Evolutionary conservation across 2,888 invertebrate species (phyloP), one percentile per base, ranked within the genome.

Genomic region (Oscheius sp.): DNA sequence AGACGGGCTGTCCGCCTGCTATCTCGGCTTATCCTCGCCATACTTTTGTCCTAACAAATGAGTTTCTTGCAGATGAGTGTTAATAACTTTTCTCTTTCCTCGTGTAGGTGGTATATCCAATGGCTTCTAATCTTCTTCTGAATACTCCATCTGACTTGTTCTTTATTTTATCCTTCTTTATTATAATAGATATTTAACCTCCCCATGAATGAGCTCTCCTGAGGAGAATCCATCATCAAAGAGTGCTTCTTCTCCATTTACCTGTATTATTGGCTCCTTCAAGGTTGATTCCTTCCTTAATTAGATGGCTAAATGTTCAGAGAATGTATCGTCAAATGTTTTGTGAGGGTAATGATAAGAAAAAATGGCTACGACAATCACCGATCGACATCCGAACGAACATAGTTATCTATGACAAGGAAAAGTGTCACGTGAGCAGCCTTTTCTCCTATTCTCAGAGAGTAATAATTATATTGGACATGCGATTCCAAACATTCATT

Each of bases 331-430:
- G 59, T 24, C 30, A 28, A 41, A 59, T 59, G 59, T 59, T 59
- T 30, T 28, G 41, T 8, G 59, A 59, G 12, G 26, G 44, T 26
- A 45, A 41, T n/a, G 59, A 45, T 8, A 59, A 44, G 33, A n/a
- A n/a, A n/a, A n/a, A n/a, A n/a, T n/a, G n/a, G n/a, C n/a, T n/a
- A n/a, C 17, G 62, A 47, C 65, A 65, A 36, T 65, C 65, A 5
- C 65, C 65, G 12, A 54, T 65, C 28, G 65, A 65, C 22, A 51
- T 65, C 17, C 26, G 44, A 8, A 65, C 65, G 20, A 33, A 54
- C 2, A 38, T n/a, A 30, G 26, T 26, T 22, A n/a, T 17, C 45
- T 65, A 17, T 17, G 65, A 65, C 30, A 32, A 41, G 22, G 30
- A 65, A 33, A 54, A 54, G 26, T 65, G 65, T n/a, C 30, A 65